These are phyloP conservation scores for Timema cristinae DNA, from an alignment of 2,888 invertebrate genomes.

Conservation along the genomic window DNA sequence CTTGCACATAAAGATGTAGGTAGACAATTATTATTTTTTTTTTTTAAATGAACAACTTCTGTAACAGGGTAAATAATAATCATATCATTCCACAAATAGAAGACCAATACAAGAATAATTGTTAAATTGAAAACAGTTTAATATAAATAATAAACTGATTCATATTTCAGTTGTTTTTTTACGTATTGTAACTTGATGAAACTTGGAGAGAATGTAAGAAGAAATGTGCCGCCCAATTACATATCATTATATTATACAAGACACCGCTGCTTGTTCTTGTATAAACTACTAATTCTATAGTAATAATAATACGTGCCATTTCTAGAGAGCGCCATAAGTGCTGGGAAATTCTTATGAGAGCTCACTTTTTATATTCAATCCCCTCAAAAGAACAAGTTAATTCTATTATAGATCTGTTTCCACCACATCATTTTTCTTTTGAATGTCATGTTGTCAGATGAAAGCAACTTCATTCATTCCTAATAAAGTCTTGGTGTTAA, in stretches of 20 bases:
- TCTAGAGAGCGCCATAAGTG: constrained; percentile 17
- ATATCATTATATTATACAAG: constrained; percentile 25
- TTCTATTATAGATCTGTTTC: constrained; percentile 25
- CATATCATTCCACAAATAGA: constrained; percentile 16
- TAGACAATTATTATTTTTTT: constrained; percentile 5
- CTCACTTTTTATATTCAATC: constrained; percentile 29
- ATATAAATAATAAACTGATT: too few species aligned
- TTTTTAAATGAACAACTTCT: constrained; percentile 10
- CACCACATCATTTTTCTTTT: constrained; percentile 27
- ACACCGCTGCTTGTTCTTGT: constrained; percentile 20
- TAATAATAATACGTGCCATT: constrained; percentile 19
- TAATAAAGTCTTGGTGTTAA: constrained; percentile 33
- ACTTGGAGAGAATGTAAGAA: background rate
- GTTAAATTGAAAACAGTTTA: background rate
- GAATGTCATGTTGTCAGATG: constrained; percentile 30
- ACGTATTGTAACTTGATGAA: background rate
- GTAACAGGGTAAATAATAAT: constrained; percentile 20
- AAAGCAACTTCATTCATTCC: constrained; percentile 27
- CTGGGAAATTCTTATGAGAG: constrained; percentile 21
- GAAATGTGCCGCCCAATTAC: constrained; percentile 19
- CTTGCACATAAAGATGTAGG: background rate
- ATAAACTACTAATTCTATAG: constrained; percentile 17
- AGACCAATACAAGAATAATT: constrained; percentile 7
- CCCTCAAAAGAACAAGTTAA: constrained; percentile 15
- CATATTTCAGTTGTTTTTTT: too few species aligned